phyloP scores from a whole-genome alignment of 2,797 vertebrate genomes.

The Psittacula derbiana region DNA sequence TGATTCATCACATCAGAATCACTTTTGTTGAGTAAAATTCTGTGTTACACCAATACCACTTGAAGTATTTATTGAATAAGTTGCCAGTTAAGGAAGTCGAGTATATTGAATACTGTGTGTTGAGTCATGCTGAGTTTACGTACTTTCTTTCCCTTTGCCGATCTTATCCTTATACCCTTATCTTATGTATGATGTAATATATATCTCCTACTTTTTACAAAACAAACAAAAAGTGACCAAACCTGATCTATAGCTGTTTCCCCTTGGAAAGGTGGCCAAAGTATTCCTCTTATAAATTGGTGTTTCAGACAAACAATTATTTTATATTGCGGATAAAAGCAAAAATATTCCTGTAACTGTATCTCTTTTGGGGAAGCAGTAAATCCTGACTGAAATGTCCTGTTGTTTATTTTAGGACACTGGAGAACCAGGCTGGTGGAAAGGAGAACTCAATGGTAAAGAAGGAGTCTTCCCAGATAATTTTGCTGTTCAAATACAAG shows the following conservation, averaged over 20 bases:
- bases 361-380: neutral
- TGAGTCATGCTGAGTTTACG: neutral
- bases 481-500: constrained; percentile 84
- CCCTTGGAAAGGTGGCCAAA: neutral
- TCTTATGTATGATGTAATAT: neutral
- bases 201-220: neutral
- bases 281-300: neutral
- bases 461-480: constrained; percentile 95
- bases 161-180: neutral
- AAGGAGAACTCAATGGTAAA: constrained; percentile 86
- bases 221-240: neutral
- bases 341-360: neutral
- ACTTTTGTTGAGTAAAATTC: neutral
- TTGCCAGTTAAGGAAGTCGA: neutral
- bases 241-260: neutral
- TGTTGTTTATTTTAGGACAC: constrained; percentile 82
- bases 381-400: neutral
- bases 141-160: neutral
- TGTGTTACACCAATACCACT: neutral
- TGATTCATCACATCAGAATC: neutral
- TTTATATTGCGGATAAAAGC: neutral
- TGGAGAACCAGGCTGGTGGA: constrained; percentile 94
- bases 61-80: neutral
- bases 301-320: neutral
- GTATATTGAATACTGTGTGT: neutral